Base-by-base conservation (phyloP, 2,113 vertebrate species). In the Saccopteryx leptura region DNA sequence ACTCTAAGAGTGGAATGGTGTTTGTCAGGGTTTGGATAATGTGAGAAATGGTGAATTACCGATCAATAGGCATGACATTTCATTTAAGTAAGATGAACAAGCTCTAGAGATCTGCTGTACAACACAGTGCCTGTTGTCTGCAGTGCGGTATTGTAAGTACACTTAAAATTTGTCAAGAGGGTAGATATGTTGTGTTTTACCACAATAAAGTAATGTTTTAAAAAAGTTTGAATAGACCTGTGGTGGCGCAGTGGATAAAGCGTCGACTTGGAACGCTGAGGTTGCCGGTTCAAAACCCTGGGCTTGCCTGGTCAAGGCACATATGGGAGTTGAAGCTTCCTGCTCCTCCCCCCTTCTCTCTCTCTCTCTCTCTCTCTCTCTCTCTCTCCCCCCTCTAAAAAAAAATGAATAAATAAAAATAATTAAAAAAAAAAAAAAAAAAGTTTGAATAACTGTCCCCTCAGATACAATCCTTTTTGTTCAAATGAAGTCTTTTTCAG, bases 401-500 rank as follows among this genome's bases (percentile, higher is more conserved):
- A n/a, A n/a, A n/a, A n/a, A n/a, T n/a, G n/a, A n/a, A n/a, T n/a
- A n/a, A n/a, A n/a, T n/a, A n/a, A n/a, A n/a, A n/a, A n/a, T n/a
- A n/a, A n/a, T n/a, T n/a, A 48, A 21, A 50, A 76, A 65, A 48
- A 54, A 80, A 48, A n/a, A 10, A 58, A 80, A 80, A 65, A 61
- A 46, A 1, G 88, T 95, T 84, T 65, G 28, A 23, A 75, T 24
- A 52, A 89, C 26, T 76, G 9, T 52, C 76, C 9, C 69, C 88
- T 91, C 46, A 69, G 50, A 24, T 46, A 14, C 33, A 83, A n/a
- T 69, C 9, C 19, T 74, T 8, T 26, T 92, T 79, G 65, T 68
- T 94, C 80, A 79, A 24, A 85, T 68, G 50, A 93, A 56, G 31
- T 83, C 17, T 90, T 88, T 95, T 96, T 39, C 71, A 48, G 60